Conservation (phyloP, 2,797 vertebrate species). For the Pangasius macronema region DNA sequence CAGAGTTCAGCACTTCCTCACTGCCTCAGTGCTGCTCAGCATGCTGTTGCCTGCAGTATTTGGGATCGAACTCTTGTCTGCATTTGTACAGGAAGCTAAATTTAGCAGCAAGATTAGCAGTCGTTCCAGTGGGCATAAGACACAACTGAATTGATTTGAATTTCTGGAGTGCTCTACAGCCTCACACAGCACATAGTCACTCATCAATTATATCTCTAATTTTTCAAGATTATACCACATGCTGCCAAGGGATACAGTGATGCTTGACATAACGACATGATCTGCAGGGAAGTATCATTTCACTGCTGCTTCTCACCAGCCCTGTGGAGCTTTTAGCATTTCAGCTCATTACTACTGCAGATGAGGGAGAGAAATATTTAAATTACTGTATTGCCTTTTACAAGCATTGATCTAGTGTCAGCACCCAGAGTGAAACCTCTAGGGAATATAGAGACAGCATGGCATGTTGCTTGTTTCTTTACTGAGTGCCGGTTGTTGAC, state of each 20-base stretch:
- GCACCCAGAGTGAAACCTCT: neutral
- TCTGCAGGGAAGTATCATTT: constrained; percentile 34
- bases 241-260: constrained; percentile 38
- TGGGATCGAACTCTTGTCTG: constrained; percentile 42
- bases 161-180: constrained; percentile 33
- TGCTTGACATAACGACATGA: constrained; percentile 28
- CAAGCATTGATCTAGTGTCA: constrained; percentile 24
- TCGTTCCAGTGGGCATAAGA: constrained; percentile 29
- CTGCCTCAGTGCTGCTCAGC: constrained; percentile 21
- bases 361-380: constrained; percentile 12
- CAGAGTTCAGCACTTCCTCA: constrained; percentile 20
- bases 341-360: constrained; percentile 37
- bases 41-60: constrained; percentile 18
- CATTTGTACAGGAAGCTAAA: constrained; percentile 46
- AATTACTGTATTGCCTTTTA: constrained; percentile 24
- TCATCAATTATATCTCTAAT: constrained; percentile 44
- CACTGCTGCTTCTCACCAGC: constrained; percentile 22
- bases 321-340: constrained; percentile 26
- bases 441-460: neutral
- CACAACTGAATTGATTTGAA: constrained; percentile 47
- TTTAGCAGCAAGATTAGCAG: constrained; percentile 47
- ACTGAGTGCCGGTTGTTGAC: constrained; percentile 30
- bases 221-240: constrained; percentile 40
- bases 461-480: constrained; percentile 28
- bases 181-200: constrained; percentile 11